Evolutionary conservation across 2,797 vertebrate genomes (phyloP).

Genomic region (Phaenicophaeus curvirostris): DNA sequence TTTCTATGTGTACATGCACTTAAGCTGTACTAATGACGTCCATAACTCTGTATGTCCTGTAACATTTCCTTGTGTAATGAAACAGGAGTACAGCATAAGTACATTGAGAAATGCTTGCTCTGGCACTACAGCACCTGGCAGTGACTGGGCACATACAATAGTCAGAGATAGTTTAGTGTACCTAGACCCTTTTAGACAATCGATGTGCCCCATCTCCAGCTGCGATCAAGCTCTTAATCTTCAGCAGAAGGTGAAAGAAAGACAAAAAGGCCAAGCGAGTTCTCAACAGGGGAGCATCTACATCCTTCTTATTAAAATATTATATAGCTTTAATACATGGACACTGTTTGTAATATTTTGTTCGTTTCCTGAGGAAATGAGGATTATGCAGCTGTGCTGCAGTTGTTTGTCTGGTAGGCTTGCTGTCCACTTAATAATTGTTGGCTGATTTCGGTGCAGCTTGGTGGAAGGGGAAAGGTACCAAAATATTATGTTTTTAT

Average conservation of each 20-base stretch:
- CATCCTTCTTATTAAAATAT: conserved; percentile 43
- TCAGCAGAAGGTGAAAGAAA: conserved; percentile 29
- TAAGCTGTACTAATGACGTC: not conserved
- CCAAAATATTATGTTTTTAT: not conserved
- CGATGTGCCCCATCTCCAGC: not conserved
- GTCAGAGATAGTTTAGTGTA: not conserved
- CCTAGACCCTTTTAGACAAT: not conserved
- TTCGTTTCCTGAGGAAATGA: conserved; percentile 69
- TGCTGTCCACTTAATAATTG: not conserved
- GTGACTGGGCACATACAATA: not conserved
- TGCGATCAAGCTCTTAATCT: conserved; percentile 29
- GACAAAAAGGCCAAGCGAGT: conserved; percentile 6
- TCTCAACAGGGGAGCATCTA: not conserved
- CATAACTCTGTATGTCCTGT: not conserved
- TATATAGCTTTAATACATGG: not conserved
- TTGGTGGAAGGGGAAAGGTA: not conserved
- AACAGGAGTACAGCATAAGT: not conserved
- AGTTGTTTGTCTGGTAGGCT: conserved; percentile 33
- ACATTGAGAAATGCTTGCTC: not conserved
- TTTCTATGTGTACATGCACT: not conserved
- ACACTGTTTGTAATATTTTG: conserved; percentile 37
- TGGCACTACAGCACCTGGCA: not conserved
- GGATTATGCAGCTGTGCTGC: conserved; percentile 49
- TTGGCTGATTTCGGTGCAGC: not conserved
- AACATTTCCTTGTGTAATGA: not conserved